Base-by-base conservation (phyloP, 2,888 invertebrate genomes). In the Andrena dorsata region DNA sequence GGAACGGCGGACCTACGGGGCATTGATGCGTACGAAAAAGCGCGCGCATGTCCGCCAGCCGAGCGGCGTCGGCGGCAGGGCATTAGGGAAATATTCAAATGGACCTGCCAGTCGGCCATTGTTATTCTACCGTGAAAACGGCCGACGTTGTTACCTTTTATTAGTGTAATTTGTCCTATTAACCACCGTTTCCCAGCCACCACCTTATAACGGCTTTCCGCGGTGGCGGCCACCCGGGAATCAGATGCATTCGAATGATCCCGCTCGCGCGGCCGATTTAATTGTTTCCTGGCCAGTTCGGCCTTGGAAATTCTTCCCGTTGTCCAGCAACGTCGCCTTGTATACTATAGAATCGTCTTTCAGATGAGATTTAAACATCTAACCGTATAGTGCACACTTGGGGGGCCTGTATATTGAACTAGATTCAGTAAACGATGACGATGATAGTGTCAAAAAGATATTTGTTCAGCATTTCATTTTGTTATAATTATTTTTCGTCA, bases 51-150 rank as follows among this genome's bases (percentile, higher is more conserved):
- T 90, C 91, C 89, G 90, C 87, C 86, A 26, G 26, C 20, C 56
- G 23, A 84, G 71, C 81, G 51, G 73, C 72, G 75, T 61, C 71
- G 58, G 7, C 78, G 80, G 80, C 30, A 72, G 68, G 83, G 86
- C 88, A 88, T 90, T 90, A 89, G 90, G 90, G 88, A 90, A 90
- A 90, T 88, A 90, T 90, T 90, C 88, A 89, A 89, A 89, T 91
- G 86, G 87, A 90, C 82, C 88, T 86, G 86, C 88, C 86, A 82
- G 86, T 56, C 56, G 89, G 87, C 89, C 92, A 93, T 93, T 93
- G 92, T 92, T 93, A 93, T 93, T 93, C 93, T 93, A 93, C 91
- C 93, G 93, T 93, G 92, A 93, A 93, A 93, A 93, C 92, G 92
- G 82, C 92, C 87, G 90, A 82, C 90, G 91, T 90, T 92, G 91